Evolutionary conservation across 2,797 vertebrate genomes (phyloP).

Genomic region (Mareca penelope): DNA sequence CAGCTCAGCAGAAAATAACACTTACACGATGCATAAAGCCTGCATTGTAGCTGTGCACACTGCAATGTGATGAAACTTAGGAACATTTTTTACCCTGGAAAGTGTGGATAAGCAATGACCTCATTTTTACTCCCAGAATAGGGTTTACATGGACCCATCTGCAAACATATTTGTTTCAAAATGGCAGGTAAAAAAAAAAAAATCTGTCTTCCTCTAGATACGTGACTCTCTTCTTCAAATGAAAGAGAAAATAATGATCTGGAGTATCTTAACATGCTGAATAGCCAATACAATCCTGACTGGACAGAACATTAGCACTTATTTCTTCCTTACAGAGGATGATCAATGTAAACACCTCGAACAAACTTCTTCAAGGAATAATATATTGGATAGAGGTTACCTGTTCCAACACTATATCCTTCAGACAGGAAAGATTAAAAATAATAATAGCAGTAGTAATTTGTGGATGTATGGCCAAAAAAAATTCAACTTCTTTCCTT

Average conservation of each 20-base stretch:
- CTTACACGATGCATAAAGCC: rapidly evolving
- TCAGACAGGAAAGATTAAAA: background rate
- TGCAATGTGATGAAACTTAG: background rate
- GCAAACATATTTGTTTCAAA: background rate
- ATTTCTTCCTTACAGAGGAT: background rate
- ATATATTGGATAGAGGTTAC: background rate
- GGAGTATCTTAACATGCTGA: background rate
- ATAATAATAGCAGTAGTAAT: background rate
- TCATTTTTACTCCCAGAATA: background rate
- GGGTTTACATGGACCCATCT: background rate
- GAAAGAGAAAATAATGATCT: background rate
- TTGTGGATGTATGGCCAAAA: background rate
- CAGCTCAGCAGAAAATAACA: background rate
- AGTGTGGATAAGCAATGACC: background rate
- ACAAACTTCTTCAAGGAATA: background rate
- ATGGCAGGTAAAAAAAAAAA: rapidly evolving
- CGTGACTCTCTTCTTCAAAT: background rate
- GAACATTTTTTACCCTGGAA: background rate
- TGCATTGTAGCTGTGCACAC: no score
- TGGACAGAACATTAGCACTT: background rate
- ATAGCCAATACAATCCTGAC: background rate
- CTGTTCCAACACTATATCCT: background rate
- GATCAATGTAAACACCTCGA: background rate
- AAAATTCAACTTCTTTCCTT: background rate
- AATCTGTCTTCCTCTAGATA: background rate